Percentiles rank a stretch among this genome's conserved stretches.
These are phyloP conservation scores for Porites divaricata DNA, from an alignment of 92 coral and sea anemone genomes.

Conservation along the genomic window DNA sequence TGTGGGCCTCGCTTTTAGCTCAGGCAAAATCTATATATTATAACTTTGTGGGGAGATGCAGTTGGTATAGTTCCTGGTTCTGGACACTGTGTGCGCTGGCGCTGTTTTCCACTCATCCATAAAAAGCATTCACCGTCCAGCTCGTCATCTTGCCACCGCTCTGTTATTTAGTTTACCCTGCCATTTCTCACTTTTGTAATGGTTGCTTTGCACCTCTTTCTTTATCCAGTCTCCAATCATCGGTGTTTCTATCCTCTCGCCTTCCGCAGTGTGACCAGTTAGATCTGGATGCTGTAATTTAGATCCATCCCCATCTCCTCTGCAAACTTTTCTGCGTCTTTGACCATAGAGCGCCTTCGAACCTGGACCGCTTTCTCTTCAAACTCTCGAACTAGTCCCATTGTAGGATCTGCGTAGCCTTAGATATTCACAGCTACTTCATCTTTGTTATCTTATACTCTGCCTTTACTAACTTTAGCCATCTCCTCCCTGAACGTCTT, in stretches of 20 bases:
- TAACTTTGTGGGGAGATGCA: conserved; percentile 18
- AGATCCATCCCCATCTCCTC: conserved; percentile 6
- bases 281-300: not conserved
- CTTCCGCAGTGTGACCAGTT: not conserved
- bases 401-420: not conserved
- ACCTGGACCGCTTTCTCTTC: conserved; percentile 4
- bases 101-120: not conserved
- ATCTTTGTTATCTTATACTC: conserved; percentile 14
- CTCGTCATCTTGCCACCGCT: not conserved
- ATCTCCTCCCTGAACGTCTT: conserved; percentile 6
- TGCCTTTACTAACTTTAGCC: conserved; percentile 3
- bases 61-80: not conserved
- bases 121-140: not conserved
- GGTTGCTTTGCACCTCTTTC: not conserved
- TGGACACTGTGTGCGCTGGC: no score
- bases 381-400: conserved; percentile 18
- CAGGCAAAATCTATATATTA: no score
- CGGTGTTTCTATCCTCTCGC: not conserved
- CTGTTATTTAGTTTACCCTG: not conserved
- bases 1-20: no score
- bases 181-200: not conserved
- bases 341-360: not conserved
- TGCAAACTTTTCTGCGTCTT: not conserved
- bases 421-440: conserved; percentile 17
- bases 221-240: not conserved